A percentile compares a stretch with the other conserved stretches of the same genome.
Evolutionary conservation across 2,888 invertebrate genomes (phyloP).

Genomic region (Drosophila recens): DNA sequence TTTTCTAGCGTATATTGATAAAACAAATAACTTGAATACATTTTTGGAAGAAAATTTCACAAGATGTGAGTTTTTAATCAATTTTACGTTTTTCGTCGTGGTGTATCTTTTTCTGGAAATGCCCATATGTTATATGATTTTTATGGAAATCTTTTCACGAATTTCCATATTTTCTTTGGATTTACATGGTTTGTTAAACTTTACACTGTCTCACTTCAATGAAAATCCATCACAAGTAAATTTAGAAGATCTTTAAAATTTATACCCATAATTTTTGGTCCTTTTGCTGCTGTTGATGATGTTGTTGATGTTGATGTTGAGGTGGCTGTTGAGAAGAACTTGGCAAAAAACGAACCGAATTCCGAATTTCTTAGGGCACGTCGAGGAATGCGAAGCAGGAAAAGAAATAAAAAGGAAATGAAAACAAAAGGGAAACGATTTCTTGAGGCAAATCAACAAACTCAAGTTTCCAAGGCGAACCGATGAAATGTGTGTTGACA

Average conservation of each 20-base stretch:
- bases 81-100: no score
- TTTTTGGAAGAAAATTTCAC: no score
- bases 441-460: constrained; percentile 73
- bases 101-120: no score
- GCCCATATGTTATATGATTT: no score
- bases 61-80: no score
- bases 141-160: background rate
- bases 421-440: constrained; percentile 33
- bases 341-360: constrained; percentile 29
- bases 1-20: no score
- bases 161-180: background rate
- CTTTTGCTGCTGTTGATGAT: constrained; percentile 20
- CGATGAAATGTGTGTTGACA: constrained; percentile 64
- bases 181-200: background rate
- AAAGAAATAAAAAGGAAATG: constrained; percentile 3
- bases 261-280: constrained; percentile 58
- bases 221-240: background rate
- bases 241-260: constrained; percentile 33
- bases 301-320: constrained; percentile 6
- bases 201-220: constrained; percentile 21
- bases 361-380: constrained; percentile 29
- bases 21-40: no score
- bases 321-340: constrained; percentile 51
- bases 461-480: constrained; percentile 74
- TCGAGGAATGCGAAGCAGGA: constrained; percentile 9